Base-by-base conservation (phyloP, 1,140 invertebrate species). In the Rhyacophila brunnea region DNA sequence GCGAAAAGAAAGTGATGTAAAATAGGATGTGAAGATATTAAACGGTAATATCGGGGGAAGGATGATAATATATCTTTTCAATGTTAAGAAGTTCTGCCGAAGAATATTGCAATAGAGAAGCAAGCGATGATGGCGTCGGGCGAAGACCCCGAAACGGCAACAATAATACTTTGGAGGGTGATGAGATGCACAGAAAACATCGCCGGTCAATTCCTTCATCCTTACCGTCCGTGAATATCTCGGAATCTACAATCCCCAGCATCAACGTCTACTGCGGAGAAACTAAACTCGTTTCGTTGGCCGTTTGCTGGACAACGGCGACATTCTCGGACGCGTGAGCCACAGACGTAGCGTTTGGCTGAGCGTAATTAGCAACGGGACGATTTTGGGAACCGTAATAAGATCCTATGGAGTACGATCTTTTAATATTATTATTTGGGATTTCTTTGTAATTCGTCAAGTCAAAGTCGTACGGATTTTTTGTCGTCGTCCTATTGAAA, bases 381-480 rank as follows among this genome's bases (percentile, higher is more conserved):
- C 43, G 49, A 40, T 65, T 65, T 20, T 47, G 54, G 13, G 62
- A 57, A 38, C 66, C 67, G 62, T 64, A 74, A 66, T 71, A 76
- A 57, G 66, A 72, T 46, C 70, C 69, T 18, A 68, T 54, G 40
- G 71, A 72, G 54, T 74, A 75, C 15, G 73, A 75, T 36, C 74
- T 61, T 66, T 77, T 77, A 55, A 77, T 64, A 60, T 75, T 71
- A 58, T 77, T 77, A 64, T 72, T 75, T 42, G 71, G 68, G 32
- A 72, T 65, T 49, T 74, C 67, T 47, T 71, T 67, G 47, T 71
- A 66, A 49, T 71, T 65, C 9, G 59, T 51, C 4, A 62, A 36
- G 20, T 70, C 70, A 63, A 78, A 78, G 64, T 78, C 70, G 60
- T 78, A 78, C 11, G 75, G 75, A 66, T 66, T 74, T 61, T 75